Evolutionary conservation across 64 coral and sea anemone genomes (phyloP).

Genomic region (Actinia tenebrosa): DNA sequence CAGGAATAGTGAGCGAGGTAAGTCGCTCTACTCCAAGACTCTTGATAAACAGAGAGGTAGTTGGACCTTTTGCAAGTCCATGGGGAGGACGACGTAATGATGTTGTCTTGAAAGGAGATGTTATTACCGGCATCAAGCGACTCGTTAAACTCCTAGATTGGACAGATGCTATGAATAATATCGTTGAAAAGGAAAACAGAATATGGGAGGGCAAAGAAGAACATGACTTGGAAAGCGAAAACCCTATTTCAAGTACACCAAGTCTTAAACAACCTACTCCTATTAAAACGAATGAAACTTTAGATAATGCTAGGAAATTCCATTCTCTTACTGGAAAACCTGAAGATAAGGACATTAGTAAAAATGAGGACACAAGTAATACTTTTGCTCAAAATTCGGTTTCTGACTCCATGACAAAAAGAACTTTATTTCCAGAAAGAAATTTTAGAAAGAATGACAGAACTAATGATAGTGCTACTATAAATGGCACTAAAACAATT

Average conservation of each 20-base stretch:
- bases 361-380: background rate
- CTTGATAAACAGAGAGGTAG: conserved; percentile 70
- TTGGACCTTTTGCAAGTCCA: conserved; percentile 68
- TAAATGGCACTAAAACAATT: background rate
- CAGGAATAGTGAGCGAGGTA: conserved; percentile 61
- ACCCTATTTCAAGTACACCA: background rate
- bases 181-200: conserved; percentile 30
- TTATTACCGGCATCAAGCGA: conserved; percentile 47
- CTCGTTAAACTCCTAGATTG: conserved; percentile 67
- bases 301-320: background rate
- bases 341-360: background rate
- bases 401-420: background rate
- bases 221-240: background rate
- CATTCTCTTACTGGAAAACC: background rate
- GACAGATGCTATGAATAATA: conserved; percentile 47
- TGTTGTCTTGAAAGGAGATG: conserved; percentile 58
- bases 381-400: background rate
- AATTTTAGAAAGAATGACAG: background rate
- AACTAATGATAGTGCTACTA: background rate
- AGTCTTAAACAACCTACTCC: background rate
- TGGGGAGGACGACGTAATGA: conserved; percentile 67
- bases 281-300: background rate
- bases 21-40: conserved; percentile 59
- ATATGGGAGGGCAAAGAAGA: conserved; percentile 52
- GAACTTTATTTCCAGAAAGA: background rate